Conservation (phyloP, 2,113 vertebrate species). For the Acanthochromis polyacanthus region DNA sequence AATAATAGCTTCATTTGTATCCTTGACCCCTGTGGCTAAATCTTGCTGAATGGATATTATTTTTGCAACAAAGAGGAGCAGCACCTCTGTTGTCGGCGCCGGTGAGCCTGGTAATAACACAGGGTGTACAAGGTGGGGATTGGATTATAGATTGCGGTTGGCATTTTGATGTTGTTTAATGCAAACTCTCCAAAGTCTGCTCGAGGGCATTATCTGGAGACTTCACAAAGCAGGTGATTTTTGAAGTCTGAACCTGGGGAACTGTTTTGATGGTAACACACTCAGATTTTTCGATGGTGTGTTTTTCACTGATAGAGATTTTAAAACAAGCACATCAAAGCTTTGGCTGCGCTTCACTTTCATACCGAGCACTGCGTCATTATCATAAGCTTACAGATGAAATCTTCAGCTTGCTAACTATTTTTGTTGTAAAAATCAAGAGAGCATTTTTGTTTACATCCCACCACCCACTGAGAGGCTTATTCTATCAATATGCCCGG, state of each 20-base stretch:
- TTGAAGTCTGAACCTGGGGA: slow-evolving; percentile 39
- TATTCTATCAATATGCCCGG: slow-evolving; percentile 16
- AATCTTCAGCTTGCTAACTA: slow-evolving; percentile 20
- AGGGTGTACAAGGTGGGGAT: slow-evolving; percentile 51
- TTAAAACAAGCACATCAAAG: slow-evolving; percentile 31
- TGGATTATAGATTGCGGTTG: slow-evolving; percentile 67
- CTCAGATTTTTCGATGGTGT: neutral
- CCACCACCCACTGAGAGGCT: neutral
- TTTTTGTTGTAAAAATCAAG: slow-evolving; percentile 34
- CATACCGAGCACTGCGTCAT: slow-evolving; percentile 16
- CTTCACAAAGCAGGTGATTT: slow-evolving; percentile 43
- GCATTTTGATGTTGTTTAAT: slow-evolving; percentile 74
- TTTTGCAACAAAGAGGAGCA: slow-evolving; percentile 75
- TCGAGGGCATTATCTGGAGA: slow-evolving; percentile 51
- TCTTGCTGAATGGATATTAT: slow-evolving; percentile 69
- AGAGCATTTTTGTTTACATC: slow-evolving; percentile 37
- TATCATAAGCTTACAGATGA: slow-evolving; percentile 40
- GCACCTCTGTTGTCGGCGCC: slow-evolving; percentile 61
- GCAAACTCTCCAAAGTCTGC: slow-evolving; percentile 64
- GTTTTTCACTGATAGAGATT: slow-evolving; percentile 34
- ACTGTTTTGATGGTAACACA: slow-evolving; percentile 29
- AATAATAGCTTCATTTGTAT: slow-evolving; percentile 62
- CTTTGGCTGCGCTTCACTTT: slow-evolving; percentile 30
- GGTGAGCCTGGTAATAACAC: slow-evolving; percentile 71
- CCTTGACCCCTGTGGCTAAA: slow-evolving; percentile 66